Evolutionary conservation across 2,888 invertebrate species (phyloP).

Genomic region (Oegoconia quadripuncta): DNA sequence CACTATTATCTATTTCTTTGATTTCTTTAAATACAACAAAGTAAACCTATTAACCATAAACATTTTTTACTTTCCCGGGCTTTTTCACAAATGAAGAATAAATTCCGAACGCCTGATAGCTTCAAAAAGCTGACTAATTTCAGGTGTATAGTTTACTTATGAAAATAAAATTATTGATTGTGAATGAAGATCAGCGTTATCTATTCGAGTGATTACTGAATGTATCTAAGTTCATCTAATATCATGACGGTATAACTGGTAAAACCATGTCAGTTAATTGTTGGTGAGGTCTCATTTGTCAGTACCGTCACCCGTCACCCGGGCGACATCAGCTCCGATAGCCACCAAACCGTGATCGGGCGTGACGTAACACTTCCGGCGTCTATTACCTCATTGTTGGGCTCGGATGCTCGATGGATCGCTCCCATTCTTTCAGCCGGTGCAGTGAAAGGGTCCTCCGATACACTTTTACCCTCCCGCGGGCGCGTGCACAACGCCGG

Average conservation of each 20-base stretch:
- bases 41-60: too few relatives aligned
- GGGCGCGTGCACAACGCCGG: slow-evolving; percentile 27
- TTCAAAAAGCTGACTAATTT: not conserved
- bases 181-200: not conserved
- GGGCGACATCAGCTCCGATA: slow-evolving; percentile 46
- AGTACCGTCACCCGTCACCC: slow-evolving; percentile 12
- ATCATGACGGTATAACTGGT: not conserved
- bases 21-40: too few relatives aligned
- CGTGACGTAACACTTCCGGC: slow-evolving; percentile 66
- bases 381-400: slow-evolving; percentile 69
- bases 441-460: slow-evolving; percentile 75
- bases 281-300: slow-evolving; percentile 13
- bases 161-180: not conserved
- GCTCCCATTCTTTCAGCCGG: slow-evolving; percentile 73
- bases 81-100: too few relatives aligned
- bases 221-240: too few relatives aligned
- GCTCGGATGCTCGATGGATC: slow-evolving; percentile 63
- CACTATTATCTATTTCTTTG: too few relatives aligned
- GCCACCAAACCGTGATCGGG: slow-evolving; percentile 56
- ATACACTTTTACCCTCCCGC: slow-evolving; percentile 71
- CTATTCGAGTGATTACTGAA: too few relatives aligned
- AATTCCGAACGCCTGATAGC: too few relatives aligned
- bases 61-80: too few relatives aligned
- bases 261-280: not conserved
- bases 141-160: not conserved